Evolutionary conservation across 2,113 vertebrate genomes (phyloP), one percentile per base, ranked within the genome.

Genomic region (Ammodytes marinus): DNA sequence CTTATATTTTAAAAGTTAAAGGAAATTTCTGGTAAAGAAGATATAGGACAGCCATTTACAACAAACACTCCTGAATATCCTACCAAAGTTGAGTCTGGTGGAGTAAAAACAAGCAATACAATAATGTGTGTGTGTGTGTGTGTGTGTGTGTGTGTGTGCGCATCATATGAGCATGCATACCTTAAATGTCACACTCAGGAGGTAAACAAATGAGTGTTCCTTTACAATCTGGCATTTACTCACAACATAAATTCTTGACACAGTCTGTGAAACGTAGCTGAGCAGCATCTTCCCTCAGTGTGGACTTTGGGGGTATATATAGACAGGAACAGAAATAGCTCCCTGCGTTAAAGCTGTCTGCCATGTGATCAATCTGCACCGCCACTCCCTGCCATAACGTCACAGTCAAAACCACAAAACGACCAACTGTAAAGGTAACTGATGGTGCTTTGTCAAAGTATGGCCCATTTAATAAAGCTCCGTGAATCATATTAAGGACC

Each of bases 321-420:
- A 94, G 88, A 68, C 27, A 0, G 40, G 57, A 66, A 81, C 85
- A 35, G 64, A 87, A 84, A 86, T 84, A 90, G 86, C 86, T 86
- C 81, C 19, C 46, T 77, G 86, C 69, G 77, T 89, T 92, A 86
- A 91, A 91, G 89, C 90, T 83, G 82, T 75, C 77, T 2, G 9
- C 77, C 77, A 86, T 86, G 84, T 92, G 84, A 85, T 80, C 59
- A 40, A 64, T 68, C 68, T 74, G 84, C 84, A 35, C 66, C 53
- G 5, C 35, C 61, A 65, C 49, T 47, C 5, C 17, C 47, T n/a
- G n/a, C 69, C 14, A 54, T 5, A n/a, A n/a, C 9, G 14, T 50
- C 47, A 1, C 27, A 54, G 65, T 1, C 60, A 85, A 54, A 73
- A 43, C 63, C 19, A 79, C 72, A 57, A 15, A 53, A 59, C 43